These are phyloP conservation scores for Eidolon helvum DNA, from an alignment of 2,113 vertebrate species.

Conservation along the genomic window DNA sequence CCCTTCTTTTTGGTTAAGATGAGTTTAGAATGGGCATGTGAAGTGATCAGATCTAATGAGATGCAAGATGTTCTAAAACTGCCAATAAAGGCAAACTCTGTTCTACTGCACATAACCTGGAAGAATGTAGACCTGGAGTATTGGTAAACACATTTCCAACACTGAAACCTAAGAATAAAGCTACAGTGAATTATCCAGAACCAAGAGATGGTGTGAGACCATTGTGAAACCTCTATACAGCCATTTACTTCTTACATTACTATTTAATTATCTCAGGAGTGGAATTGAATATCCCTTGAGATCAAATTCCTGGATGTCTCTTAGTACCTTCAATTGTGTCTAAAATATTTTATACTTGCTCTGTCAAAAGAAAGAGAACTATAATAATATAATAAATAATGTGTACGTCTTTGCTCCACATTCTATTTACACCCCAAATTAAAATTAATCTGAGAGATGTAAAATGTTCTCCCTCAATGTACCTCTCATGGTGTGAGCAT, in stretches of 20 bases:
- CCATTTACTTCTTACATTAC: not conserved
- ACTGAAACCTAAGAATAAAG: not conserved
- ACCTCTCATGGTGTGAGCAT: not conserved
- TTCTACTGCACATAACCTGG: not conserved
- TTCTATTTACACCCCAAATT: not conserved
- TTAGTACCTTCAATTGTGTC: not conserved
- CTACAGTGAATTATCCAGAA: not conserved
- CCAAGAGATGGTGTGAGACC: not conserved
- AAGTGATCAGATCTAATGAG: not conserved
- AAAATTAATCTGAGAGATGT: not conserved
- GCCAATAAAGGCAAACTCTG: not conserved
- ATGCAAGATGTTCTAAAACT: not conserved
- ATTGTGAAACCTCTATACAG: not conserved
- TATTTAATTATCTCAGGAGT: not conserved
- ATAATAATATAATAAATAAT: not conserved
- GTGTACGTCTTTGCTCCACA: not conserved
- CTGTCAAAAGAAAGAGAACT: not conserved
- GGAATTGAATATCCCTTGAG: not conserved
- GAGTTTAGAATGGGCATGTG: not conserved
- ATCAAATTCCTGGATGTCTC: not conserved
- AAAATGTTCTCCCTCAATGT: not conserved
- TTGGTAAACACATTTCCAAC: not conserved
- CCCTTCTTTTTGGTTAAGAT: not conserved
- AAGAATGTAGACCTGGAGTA: not conserved
- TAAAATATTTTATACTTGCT: not conserved